Percentiles rank a stretch among this genome's conserved stretches.
Conservation (phyloP, 2,113 vertebrate species). For the Gnathonemus echidnorhynchus region DNA sequence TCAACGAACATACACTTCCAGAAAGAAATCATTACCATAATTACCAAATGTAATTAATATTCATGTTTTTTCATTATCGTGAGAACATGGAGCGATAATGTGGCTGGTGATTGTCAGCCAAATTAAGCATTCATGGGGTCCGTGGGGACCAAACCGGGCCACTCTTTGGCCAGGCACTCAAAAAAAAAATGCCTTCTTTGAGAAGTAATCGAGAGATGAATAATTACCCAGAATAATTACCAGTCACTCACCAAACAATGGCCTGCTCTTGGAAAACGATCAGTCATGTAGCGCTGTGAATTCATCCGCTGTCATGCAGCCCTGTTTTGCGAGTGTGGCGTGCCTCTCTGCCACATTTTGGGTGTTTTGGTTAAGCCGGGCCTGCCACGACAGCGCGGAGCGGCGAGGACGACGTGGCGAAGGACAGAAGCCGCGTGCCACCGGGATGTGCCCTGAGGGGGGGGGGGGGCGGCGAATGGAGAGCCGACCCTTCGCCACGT, state of each 20-base stretch:
- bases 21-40: conserved; percentile 33
- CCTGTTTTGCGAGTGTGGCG: neutral
- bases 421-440: neutral
- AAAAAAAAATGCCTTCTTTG: neutral
- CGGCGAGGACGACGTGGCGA: neutral
- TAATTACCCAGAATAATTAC: neutral
- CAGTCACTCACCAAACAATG: neutral
- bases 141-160: neutral
- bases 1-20: conserved; percentile 17
- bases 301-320: neutral
- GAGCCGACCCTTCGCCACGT: conserved; percentile 20
- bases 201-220: neutral
- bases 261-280: neutral
- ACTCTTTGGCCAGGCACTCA: neutral
- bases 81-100: conserved; percentile 24
- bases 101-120: conserved; percentile 16
- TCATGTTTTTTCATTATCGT: conserved; percentile 25
- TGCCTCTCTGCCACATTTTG: neutral
- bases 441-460: neutral
- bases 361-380: neutral
- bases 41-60: conserved; percentile 33
- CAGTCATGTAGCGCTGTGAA: neutral
- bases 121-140: conserved; percentile 12
- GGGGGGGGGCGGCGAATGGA: neutral
- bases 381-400: neutral